Evolutionary conservation across 1,140 invertebrate genomes (phyloP).

Genomic region (Akabosia matsudoensis): DNA sequence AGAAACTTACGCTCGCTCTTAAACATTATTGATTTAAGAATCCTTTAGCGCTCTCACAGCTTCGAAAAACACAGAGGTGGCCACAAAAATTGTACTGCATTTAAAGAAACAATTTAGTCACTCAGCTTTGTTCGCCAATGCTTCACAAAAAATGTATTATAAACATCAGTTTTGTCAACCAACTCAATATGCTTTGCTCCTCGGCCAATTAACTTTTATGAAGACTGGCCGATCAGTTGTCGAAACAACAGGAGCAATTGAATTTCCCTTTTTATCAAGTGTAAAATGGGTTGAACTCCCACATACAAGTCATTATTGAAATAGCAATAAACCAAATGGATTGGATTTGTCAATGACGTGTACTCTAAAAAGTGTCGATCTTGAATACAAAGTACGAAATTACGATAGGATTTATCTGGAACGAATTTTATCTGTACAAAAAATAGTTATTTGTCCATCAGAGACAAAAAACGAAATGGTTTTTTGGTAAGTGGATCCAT

Average conservation of each 20-base stretch:
- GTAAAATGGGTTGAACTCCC: slow-evolving; percentile 5
- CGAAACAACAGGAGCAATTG: neutral
- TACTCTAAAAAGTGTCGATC: neutral
- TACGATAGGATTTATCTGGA: slow-evolving; percentile 4
- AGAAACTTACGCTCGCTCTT: no score
- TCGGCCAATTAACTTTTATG: neutral
- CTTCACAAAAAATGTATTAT: no score
- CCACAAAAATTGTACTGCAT: no score
- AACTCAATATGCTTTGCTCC: neutral
- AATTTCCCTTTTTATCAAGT: neutral
- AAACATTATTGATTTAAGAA: no score
- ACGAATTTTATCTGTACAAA: no score
- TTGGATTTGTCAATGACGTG: neutral
- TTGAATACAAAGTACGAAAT: slow-evolving; percentile 22
- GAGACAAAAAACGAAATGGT: neutral
- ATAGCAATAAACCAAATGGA: neutral
- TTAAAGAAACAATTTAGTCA: no score
- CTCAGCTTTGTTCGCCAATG: no score
- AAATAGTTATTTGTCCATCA: slow-evolving; percentile 1
- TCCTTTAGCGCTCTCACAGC: no score
- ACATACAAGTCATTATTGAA: neutral
- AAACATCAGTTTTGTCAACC: no score
- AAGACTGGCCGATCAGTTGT: neutral
- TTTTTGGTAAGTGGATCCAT: neutral
- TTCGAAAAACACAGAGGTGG: no score